Conservation (phyloP, 2,797 vertebrate species). For the Rhynchotus rufescens region DNA sequence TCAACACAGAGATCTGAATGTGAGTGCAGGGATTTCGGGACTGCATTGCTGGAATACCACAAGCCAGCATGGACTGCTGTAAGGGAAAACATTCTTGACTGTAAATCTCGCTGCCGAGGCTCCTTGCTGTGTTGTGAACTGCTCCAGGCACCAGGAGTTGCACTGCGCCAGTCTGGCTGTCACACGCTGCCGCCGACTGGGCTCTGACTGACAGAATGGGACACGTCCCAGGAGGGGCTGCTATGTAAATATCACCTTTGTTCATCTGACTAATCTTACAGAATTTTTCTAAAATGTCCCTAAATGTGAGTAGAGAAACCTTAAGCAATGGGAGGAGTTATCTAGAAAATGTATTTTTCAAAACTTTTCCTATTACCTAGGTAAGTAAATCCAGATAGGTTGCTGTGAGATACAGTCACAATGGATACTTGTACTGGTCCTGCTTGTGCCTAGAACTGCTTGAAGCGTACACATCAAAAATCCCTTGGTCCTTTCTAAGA, state of each 20-base stretch:
- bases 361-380: not conserved
- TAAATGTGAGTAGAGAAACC: not conserved
- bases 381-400: not conserved
- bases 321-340: not conserved
- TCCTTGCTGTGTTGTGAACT: not conserved
- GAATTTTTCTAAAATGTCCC: not conserved
- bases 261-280: not conserved
- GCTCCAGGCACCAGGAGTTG: not conserved
- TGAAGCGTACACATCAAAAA: not conserved
- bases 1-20: not conserved
- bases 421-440: not conserved
- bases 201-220: not conserved
- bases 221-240: not conserved
- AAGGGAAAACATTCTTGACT: not conserved
- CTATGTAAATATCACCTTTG: not conserved
- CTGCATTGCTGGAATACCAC: not conserved
- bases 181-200: not conserved
- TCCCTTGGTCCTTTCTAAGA: rapidly evolving
- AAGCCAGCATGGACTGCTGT: not conserved
- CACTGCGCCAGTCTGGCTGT: not conserved
- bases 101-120: not conserved
- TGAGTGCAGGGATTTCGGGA: rapidly evolving
- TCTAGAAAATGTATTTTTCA: not conserved
- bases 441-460: not conserved
- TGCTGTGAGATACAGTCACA: not conserved